A percentile compares a stretch with the other conserved stretches of the same genome.
phyloP scores from a whole-genome alignment of 2,797 vertebrate species.

The Gymnothorax javanicus region DNA sequence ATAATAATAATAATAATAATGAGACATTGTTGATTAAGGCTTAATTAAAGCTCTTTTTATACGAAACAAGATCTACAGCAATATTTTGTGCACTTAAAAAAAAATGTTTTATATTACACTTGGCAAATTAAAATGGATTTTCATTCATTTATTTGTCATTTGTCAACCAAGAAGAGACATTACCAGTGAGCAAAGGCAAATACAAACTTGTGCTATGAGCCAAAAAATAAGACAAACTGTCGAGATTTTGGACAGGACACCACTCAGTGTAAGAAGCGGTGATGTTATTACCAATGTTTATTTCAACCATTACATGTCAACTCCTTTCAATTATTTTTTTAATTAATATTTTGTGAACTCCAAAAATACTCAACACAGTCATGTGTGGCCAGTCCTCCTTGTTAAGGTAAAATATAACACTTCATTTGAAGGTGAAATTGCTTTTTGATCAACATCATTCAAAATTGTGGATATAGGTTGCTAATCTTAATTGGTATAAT shows the following conservation, averaged over 20 bases:
- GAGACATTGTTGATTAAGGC: neutral
- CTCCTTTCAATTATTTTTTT: too few relatives aligned
- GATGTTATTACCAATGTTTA: neutral
- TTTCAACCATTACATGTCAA: neutral
- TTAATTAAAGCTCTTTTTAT: neutral
- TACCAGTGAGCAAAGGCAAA: neutral
- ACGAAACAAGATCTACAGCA: slow-evolving; percentile 2
- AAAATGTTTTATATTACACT: neutral
- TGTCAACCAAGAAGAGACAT: neutral
- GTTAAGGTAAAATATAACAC: too few relatives aligned
- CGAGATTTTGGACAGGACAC: neutral
- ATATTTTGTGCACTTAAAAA: neutral
- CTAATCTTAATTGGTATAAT: too few relatives aligned
- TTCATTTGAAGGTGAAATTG: too few relatives aligned
- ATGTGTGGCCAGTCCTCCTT: too few relatives aligned
- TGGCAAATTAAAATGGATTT: slow-evolving; percentile 7
- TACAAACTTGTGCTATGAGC: neutral
- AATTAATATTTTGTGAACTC: too few relatives aligned
- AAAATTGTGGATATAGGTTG: too few relatives aligned
- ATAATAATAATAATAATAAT: too few relatives aligned
- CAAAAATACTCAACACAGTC: too few relatives aligned
- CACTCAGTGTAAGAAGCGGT: neutral
- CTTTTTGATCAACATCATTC: too few relatives aligned
- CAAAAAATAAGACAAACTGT: neutral
- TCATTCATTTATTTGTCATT: neutral